Evolutionary conservation across 1,140 invertebrate genomes (phyloP).

Genomic region (Cotesia typhae): DNA sequence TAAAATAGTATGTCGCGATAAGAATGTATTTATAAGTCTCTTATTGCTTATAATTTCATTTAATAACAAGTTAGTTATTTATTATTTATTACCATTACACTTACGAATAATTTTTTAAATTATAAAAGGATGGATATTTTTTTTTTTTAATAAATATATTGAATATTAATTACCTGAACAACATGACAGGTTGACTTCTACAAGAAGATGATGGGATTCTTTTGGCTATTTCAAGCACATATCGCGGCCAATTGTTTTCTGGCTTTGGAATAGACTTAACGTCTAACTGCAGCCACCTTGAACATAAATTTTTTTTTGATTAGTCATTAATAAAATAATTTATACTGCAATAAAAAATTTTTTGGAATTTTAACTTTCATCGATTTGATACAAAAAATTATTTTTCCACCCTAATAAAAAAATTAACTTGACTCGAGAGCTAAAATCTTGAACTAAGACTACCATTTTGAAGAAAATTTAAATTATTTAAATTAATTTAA

Average conservation of each 20-base stretch:
- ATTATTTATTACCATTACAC: conserved; percentile 20
- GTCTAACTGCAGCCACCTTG: conserved; percentile 59
- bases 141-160: too few relatives aligned
- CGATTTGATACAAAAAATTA: too few relatives aligned
- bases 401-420: too few relatives aligned
- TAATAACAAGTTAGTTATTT: not conserved
- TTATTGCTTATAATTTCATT: not conserved
- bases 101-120: conserved; percentile 10
- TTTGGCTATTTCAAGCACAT: conserved; percentile 59
- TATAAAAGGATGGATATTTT: too few relatives aligned
- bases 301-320: not conserved
- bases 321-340: not conserved
- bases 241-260: conserved; percentile 56
- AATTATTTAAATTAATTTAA: too few relatives aligned
- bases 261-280: conserved; percentile 52
- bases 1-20: conserved; percentile 57
- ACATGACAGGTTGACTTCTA: conserved; percentile 62
- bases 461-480: too few relatives aligned
- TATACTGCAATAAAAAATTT: too few relatives aligned
- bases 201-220: conserved; percentile 56
- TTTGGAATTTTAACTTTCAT: too few relatives aligned
- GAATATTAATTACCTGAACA: conserved; percentile 59
- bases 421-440: too few relatives aligned
- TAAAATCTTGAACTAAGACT: too few relatives aligned
- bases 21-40: conserved; percentile 52